Percentiles rank a stretch among this genome's conserved stretches.
Conservation (phyloP, 2,113 vertebrate species). For the Peromyscus maniculatus region DNA sequence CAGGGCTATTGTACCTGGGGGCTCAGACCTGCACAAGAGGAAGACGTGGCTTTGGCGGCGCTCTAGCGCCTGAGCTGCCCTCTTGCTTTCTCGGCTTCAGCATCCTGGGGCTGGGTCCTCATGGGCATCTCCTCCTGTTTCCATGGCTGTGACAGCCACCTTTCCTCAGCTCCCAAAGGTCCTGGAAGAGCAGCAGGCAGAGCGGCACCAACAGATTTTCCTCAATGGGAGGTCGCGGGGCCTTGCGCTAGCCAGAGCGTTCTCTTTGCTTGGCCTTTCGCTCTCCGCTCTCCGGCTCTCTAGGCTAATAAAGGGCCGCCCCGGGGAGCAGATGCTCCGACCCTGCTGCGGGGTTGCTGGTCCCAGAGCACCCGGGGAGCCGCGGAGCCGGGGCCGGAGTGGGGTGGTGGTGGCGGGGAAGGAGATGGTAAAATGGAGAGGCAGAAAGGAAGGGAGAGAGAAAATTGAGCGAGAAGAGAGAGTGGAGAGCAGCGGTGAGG, state of each 20-base stretch:
- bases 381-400: fast-evolving
- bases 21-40: neutral
- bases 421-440: neutral
- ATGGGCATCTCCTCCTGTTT: neutral
- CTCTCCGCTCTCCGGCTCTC: neutral
- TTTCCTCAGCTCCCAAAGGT: conserved; percentile 75
- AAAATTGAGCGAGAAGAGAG: no score
- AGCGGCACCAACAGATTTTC: conserved; percentile 81
- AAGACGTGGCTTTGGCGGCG: fast-evolving
- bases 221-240: neutral
- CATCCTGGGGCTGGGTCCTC: fast-evolving
- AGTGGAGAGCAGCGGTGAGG: fast-evolving
- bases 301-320: neutral
- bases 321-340: neutral
- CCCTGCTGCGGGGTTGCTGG: neutral
- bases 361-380: neutral
- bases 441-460: no score
- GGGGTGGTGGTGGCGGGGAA: no score
- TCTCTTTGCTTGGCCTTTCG: neutral
- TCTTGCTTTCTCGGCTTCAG: neutral
- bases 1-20: no score
- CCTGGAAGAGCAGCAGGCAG: conserved; percentile 59
- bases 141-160: neutral
- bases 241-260: neutral
- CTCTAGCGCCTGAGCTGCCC: neutral